A percentile compares a stretch with the other conserved stretches of the same genome.
These are phyloP conservation scores for Cheilosia grossa DNA, from an alignment of 2,888 invertebrate species.

Conservation along the genomic window DNA sequence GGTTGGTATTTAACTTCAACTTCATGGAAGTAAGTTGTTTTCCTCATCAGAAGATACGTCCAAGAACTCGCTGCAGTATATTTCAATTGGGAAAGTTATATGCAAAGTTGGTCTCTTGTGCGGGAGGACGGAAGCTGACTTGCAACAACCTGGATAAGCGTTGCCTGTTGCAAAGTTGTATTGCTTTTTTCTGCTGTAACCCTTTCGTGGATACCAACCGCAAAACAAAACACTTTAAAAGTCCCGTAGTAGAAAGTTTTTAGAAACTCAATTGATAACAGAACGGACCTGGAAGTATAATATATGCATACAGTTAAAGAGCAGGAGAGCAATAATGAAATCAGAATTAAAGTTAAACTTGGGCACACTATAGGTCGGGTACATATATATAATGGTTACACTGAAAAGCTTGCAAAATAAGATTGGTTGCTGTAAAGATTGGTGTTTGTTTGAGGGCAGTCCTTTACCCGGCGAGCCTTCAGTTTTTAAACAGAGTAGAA, in stretches of 20 bases:
- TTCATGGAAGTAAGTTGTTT: background rate
- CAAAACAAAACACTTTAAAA: background rate
- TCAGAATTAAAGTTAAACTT: background rate
- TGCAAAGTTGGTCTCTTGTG: background rate
- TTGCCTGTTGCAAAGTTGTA: background rate
- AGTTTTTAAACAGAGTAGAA: too few relatives aligned
- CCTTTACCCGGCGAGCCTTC: too few relatives aligned
- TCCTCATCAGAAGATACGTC: background rate
- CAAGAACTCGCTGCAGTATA: background rate
- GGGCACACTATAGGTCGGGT: too few relatives aligned
- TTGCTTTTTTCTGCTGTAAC: background rate
- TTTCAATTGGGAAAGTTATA: background rate
- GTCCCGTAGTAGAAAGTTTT: background rate
- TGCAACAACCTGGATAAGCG: conserved; percentile 1
- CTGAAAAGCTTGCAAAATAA: too few relatives aligned
- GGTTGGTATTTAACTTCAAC: background rate
- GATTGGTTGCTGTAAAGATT: too few relatives aligned
- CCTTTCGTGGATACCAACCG: background rate
- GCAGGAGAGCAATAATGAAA: background rate
- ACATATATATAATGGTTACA: too few relatives aligned
- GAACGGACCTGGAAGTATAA: background rate
- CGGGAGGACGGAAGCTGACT: background rate
- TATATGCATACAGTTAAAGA: background rate
- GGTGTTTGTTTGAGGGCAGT: too few relatives aligned
- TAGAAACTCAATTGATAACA: background rate